A percentile compares a stretch with the other conserved stretches of the same genome.
Evolutionary conservation across 2,888 invertebrate species (phyloP).

Genomic region (Calephelis perditalis): DNA sequence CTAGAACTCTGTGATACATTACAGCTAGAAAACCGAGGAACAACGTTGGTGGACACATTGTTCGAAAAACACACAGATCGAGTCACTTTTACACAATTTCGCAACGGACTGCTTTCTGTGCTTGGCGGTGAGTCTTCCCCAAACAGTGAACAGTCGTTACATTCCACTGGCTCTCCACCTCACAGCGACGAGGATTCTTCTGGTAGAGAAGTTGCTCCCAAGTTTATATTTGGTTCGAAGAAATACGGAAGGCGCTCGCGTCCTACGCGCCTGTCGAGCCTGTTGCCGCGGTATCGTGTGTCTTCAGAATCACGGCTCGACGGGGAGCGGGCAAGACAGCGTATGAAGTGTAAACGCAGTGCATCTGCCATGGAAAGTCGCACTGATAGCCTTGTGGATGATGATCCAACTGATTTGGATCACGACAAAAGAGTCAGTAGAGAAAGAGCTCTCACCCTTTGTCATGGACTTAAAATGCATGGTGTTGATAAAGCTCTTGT

Average conservation of each 20-base stretch:
- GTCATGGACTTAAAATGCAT: conserved; percentile 56
- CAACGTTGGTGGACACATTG: conserved; percentile 79
- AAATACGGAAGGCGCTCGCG: conserved; percentile 86
- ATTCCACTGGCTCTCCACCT: conserved; percentile 33
- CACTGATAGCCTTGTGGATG: conserved; percentile 28
- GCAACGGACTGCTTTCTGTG: conserved; percentile 84
- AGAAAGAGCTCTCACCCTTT: conserved; percentile 54
- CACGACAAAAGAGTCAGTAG: conserved; percentile 55
- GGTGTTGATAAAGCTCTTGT: conserved; percentile 52
- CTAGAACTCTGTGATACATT: conserved; percentile 85
- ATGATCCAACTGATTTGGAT: conserved; percentile 39
- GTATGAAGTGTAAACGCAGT: conserved; percentile 48
- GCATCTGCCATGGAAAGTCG: conserved; percentile 50
- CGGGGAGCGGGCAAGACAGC: conserved; percentile 41
- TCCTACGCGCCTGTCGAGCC: conserved; percentile 60
- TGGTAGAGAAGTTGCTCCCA: conserved; percentile 85
- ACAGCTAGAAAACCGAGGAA: conserved; percentile 85
- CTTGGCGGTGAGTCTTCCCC: conserved; percentile 75
- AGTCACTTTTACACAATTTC: conserved; percentile 85
- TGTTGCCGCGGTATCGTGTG: conserved; percentile 42
- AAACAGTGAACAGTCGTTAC: conserved; percentile 30
- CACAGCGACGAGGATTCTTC: conserved; percentile 76
- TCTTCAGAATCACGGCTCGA: conserved; percentile 55
- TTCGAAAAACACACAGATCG: conserved; percentile 69
- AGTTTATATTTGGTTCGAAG: conserved; percentile 84